Evolutionary conservation across 2,888 invertebrate genomes (phyloP), one percentile per base, ranked within the genome.

Genomic region (Tyria jacobaeae): DNA sequence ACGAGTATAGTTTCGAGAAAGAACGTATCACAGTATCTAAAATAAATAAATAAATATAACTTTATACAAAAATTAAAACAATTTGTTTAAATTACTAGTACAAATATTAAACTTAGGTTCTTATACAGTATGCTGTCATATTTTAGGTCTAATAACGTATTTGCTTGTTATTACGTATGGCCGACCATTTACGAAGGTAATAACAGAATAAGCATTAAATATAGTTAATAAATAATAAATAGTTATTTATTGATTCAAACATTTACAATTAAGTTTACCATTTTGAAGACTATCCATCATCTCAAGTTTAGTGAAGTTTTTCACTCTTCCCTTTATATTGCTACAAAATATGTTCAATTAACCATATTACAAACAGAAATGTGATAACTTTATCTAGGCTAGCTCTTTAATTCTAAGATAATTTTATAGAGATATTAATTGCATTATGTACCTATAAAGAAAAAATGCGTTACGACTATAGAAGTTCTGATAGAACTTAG

Each of bases 21-120:
- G 72, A 85, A 86, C 80, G 80, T 90, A 90, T 91, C 90, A 91
- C 91, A 91, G 91, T 68, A 65, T 84, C 81, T 85, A 86, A 83
- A 90, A 89, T 89, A 90, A 87, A 89, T 88, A 88, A 87, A 88
- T 87, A 89, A 88, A 86, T 89, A 87, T 72, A 81, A 76, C 80
- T 88, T 86, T 90, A 81, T 89, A 90, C 89, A 91, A 81, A 81
- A 83, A 81, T 80, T 77, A 59, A 44, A 51, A 34, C n/a, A 34
- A 27, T 15, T 31, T 53, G 47, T 21, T 47, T 27, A 27, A 57
- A 50, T 37, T 54, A 31, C 15, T 50, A 47, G 27, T 50, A 31
- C n/a, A 50, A 15, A 57, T 51, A 35, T 35, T 51, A 35, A 35
- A 35, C 34, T 51, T 51, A 51, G 17, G 5, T 24, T 35, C 35